Base-by-base conservation (phyloP, 1,140 invertebrate species). In the Bacillus rossius region DNA sequence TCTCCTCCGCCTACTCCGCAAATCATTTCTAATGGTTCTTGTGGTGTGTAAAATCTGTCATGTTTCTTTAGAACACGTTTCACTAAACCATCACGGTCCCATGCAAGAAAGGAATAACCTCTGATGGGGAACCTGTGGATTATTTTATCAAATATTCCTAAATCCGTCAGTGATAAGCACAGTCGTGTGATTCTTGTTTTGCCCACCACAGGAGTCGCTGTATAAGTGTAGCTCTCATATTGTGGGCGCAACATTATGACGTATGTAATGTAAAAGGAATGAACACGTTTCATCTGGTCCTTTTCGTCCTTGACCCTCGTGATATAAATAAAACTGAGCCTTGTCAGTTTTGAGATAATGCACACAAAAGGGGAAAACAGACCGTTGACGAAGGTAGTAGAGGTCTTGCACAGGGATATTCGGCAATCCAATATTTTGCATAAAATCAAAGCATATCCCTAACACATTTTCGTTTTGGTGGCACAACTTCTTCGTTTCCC, bases 91-190 rank as follows among this genome's bases (percentile, higher is more conserved):
- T 62, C 57, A 23, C 60, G 22, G 53, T 62, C 63, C 53, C 63
- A 64, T 34, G 57, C 55, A 26, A 62, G 50, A 51, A 61, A 64
- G 19, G 54, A 58, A 41, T 64, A 57, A 29, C 54, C 60, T 49
- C 61, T 52, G n/a, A 64, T 55, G 26, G 56, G 57, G 26, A 55
- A 55, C 16, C 40, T 41, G 52, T 55, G 52, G 22, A 41, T 55
- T 20, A 55, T 41, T 41, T 22, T 41, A 41, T 41, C 38, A 41
- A 55, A 41, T n/a, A 5, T 22, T 29, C 34, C 26, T 17, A 14
- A 8, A 41, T 41, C 38, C 13, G 34, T 41, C 19, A 55, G 52
- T 38, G 17, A 22, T 19, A 40, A 41, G 29, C 29, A 34, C 29
- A 34, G 10, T 34, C 10, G 29, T 34, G 38, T 41, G 52, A 26